Evolutionary conservation across 2,797 vertebrate genomes (phyloP).

Genomic region (Myotis pilosus): DNA sequence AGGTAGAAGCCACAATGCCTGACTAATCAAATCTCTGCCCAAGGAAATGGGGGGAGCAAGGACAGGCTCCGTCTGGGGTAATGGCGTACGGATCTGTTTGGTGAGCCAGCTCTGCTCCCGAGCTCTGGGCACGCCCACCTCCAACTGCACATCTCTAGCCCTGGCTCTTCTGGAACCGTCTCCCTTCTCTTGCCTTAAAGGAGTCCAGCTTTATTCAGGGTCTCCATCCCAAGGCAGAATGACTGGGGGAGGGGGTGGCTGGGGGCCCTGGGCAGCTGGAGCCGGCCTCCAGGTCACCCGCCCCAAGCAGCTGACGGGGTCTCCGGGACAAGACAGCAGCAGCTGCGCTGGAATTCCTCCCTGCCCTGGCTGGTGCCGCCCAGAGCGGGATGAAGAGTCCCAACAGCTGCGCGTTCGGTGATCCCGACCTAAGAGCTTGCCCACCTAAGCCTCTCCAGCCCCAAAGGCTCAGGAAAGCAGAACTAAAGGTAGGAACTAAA

Average conservation of each 20-base stretch:
- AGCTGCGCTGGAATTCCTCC: slow-evolving; percentile 52
- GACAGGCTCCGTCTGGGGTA: background rate
- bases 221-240: background rate
- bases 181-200: background rate
- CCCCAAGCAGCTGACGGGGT: slow-evolving; percentile 35
- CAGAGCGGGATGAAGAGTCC: background rate
- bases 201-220: background rate
- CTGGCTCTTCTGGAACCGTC: background rate
- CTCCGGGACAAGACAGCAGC: slow-evolving; percentile 18
- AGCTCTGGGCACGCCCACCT: background rate
- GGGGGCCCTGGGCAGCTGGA: background rate
- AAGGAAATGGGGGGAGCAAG: background rate
- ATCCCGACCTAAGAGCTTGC: background rate
- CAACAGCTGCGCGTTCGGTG: background rate
- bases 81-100: background rate
- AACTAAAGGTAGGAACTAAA: background rate
- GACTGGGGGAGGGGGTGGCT: background rate
- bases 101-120: background rate
- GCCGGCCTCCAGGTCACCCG: background rate
- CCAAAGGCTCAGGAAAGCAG: slow-evolving; percentile 1
- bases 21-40: background rate
- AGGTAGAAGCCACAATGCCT: background rate
- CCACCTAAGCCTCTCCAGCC: background rate
- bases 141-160: background rate
- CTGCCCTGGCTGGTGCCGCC: background rate